These are phyloP conservation scores for Nomada fabriciana DNA, from an alignment of 2,888 invertebrate genomes.

Conservation along the genomic window DNA sequence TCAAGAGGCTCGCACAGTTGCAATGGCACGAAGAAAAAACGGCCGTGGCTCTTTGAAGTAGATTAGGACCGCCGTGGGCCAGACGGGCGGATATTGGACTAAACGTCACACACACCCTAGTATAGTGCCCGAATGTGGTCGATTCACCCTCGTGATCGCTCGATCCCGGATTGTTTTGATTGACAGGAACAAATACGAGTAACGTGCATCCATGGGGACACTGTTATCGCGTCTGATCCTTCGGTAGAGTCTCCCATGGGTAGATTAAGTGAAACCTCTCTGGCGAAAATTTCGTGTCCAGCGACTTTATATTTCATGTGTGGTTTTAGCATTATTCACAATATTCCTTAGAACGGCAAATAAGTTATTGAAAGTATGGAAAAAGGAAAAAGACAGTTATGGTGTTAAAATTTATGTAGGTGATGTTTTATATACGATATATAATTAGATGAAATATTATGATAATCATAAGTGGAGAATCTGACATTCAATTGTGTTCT, in stretches of 20 bases:
- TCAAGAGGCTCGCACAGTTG: slow-evolving; percentile 6
- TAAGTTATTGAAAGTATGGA: too few relatives aligned
- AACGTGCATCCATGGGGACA: slow-evolving; percentile 62
- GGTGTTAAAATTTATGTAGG: neutral
- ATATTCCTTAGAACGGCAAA: neutral
- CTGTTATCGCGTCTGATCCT: slow-evolving; percentile 56
- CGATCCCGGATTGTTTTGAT: slow-evolving; percentile 73
- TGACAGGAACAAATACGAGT: slow-evolving; percentile 76
- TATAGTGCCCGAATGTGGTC: slow-evolving; percentile 41
- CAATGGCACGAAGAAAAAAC: slow-evolving; percentile 1
- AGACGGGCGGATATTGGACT: slow-evolving; percentile 70
- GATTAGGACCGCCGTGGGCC: slow-evolving; percentile 70
- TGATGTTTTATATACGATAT: neutral
- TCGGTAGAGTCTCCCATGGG: slow-evolving; percentile 39
- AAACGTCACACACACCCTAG: slow-evolving; percentile 62
- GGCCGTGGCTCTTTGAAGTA: slow-evolving; percentile 65
- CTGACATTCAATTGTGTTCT: neutral
- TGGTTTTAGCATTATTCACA: neutral
- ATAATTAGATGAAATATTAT: neutral
- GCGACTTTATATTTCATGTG: neutral
- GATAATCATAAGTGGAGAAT: neutral
- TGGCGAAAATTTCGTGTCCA: slow-evolving; percentile 14
- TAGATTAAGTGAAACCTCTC: slow-evolving; percentile 45
- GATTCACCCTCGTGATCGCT: slow-evolving; percentile 55
- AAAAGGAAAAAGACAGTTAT: neutral